phyloP scores from a whole-genome alignment of 2,888 invertebrate genomes.

The Nasonovia ribisnigri region DNA sequence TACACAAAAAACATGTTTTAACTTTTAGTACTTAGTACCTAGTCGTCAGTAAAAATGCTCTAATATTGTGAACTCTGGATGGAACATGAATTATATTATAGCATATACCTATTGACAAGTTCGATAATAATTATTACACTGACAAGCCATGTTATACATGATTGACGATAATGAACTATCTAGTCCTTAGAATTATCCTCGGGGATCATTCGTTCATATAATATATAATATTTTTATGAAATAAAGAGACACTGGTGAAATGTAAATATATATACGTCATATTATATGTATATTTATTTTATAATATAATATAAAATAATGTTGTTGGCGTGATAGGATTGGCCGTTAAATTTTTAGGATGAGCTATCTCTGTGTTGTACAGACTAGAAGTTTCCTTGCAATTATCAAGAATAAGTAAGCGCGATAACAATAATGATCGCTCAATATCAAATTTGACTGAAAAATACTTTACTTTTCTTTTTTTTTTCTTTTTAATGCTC shows the following conservation, averaged over 20 bases:
- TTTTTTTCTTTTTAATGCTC: neutral
- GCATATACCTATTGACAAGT: neutral
- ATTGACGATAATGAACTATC: neutral
- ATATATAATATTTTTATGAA: neutral
- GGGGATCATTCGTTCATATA: neutral
- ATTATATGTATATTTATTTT: neutral
- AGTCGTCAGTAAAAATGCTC: neutral
- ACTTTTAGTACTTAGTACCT: neutral
- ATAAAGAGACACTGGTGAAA: neutral
- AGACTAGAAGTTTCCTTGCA: neutral
- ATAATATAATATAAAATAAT: neutral
- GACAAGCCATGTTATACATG: neutral
- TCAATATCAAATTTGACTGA: neutral
- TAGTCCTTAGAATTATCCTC: neutral
- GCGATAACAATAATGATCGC: neutral
- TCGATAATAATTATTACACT: neutral
- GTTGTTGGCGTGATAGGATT: neutral
- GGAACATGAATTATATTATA: neutral
- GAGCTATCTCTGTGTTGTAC: neutral
- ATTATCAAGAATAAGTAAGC: neutral
- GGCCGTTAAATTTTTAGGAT: neutral
- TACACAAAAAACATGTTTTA: neutral
- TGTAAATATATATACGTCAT: too few relatives aligned
- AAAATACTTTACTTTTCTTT: neutral
- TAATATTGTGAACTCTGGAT: neutral